Evolutionary conservation across 2,797 vertebrate genomes (phyloP).

Genomic region (Pseudochaenichthys georgianus): DNA sequence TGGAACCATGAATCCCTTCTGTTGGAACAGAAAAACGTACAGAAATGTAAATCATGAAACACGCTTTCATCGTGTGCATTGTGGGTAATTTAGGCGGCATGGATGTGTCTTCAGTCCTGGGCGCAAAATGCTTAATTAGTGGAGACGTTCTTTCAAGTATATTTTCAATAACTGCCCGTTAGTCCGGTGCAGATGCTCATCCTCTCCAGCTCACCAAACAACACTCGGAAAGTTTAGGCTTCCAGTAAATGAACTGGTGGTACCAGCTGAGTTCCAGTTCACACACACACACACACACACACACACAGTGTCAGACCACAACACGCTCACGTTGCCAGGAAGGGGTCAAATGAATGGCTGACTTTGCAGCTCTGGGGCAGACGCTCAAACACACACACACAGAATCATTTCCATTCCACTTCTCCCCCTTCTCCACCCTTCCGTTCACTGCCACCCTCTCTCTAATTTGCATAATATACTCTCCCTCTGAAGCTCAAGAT

Average conservation of each 20-base stretch:
- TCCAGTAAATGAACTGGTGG: constrained; percentile 76
- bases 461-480: constrained; percentile 79
- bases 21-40: no score
- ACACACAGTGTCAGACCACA: constrained; percentile 74
- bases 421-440: constrained; percentile 53
- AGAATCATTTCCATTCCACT: no score
- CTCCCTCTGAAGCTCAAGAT: constrained; percentile 68
- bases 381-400: constrained; percentile 54
- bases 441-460: constrained; percentile 62
- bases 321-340: constrained; percentile 77
- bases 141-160: not conserved
- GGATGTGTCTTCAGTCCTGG: no score
- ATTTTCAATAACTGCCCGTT: constrained; percentile 13
- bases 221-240: constrained; percentile 58
- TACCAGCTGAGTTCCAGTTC: constrained; percentile 70
- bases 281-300: not conserved
- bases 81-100: not conserved
- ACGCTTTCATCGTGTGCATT: not conserved
- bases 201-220: constrained; percentile 57
- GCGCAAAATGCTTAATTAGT: not conserved
- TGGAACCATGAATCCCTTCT: no score
- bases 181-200: constrained; percentile 37
- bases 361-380: constrained; percentile 76
- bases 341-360: constrained; percentile 83
- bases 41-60: not conserved